phyloP scores from a whole-genome alignment of 2,888 invertebrate genomes.

The Autographa gamma region DNA sequence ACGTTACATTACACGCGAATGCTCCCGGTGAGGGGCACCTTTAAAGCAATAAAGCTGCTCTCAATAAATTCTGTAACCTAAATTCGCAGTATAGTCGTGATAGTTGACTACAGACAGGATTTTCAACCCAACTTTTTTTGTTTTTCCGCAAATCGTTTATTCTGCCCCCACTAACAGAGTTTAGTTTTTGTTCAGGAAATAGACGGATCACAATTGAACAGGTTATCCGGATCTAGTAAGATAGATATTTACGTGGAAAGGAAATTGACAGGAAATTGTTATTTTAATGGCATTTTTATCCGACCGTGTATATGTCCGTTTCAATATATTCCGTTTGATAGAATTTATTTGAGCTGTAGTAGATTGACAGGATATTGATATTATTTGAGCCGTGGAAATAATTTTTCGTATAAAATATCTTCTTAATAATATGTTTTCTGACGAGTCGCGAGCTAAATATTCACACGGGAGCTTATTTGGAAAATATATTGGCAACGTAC shows the following conservation, averaged over 20 bases:
- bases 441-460: neutral
- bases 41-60: slow-evolving; percentile 10
- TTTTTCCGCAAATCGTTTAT: slow-evolving; percentile 29
- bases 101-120: slow-evolving; percentile 34
- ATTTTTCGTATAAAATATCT: neutral
- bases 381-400: neutral
- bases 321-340: slow-evolving; percentile 9
- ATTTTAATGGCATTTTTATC: slow-evolving; percentile 22
- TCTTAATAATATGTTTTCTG: neutral
- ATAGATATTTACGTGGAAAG: slow-evolving; percentile 24
- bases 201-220: slow-evolving; percentile 1
- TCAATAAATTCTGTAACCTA: slow-evolving; percentile 28
- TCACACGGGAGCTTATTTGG: slow-evolving; percentile 1
- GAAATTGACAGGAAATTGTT: slow-evolving; percentile 32
- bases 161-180: slow-evolving; percentile 4
- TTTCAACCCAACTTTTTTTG: slow-evolving; percentile 20
- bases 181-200: slow-evolving; percentile 23
- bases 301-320: neutral
- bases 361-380: slow-evolving; percentile 6
- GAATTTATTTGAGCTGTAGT: slow-evolving; percentile 2
- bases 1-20: no score
- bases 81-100: slow-evolving; percentile 28
- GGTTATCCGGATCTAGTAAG: neutral
- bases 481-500: neutral
- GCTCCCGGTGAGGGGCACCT: no score